A percentile compares a stretch with the other conserved stretches of the same genome.
phyloP scores from a whole-genome alignment of 2,888 invertebrate genomes.

The Sphaerophoria rueppellii region DNA sequence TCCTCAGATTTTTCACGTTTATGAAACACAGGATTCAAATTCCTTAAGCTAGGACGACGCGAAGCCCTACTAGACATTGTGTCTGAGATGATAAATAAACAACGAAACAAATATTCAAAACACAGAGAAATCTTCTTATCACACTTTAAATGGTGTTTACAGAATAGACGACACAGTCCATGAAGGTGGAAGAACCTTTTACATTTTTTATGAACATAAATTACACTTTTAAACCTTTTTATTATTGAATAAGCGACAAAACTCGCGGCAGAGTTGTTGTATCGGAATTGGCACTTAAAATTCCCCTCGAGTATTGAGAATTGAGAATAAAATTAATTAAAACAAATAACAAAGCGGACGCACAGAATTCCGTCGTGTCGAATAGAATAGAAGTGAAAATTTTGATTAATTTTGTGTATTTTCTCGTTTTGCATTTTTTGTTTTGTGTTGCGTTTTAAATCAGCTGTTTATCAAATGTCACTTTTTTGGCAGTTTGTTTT shows the following conservation, averaged over 20 bases:
- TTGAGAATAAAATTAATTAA: conserved; percentile 9
- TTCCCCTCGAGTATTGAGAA: conserved; percentile 1
- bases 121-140: not conserved
- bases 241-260: not conserved
- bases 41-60: conserved; percentile 76
- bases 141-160: not conserved
- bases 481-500: conserved; percentile 51
- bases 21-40: conserved; percentile 86
- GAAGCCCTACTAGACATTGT: conserved; percentile 53
- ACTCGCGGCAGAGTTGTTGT: not conserved
- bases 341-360: conserved; percentile 18
- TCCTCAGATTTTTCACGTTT: conserved; percentile 88
- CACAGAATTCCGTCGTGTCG: conserved; percentile 1
- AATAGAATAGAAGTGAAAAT: not conserved
- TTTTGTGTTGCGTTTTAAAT: conserved; percentile 31
- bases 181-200: not conserved
- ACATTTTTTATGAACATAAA: conserved; percentile 7
- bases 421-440: conserved; percentile 2
- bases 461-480: conserved; percentile 65
- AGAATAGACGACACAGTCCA: not conserved
- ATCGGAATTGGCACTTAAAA: conserved; percentile 16
- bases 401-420: not conserved
- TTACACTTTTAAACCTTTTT: not conserved
- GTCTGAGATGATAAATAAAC: not conserved
- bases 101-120: not conserved